phyloP scores from a whole-genome alignment of 2,797 vertebrate genomes.

The Prunella strophiata region DNA sequence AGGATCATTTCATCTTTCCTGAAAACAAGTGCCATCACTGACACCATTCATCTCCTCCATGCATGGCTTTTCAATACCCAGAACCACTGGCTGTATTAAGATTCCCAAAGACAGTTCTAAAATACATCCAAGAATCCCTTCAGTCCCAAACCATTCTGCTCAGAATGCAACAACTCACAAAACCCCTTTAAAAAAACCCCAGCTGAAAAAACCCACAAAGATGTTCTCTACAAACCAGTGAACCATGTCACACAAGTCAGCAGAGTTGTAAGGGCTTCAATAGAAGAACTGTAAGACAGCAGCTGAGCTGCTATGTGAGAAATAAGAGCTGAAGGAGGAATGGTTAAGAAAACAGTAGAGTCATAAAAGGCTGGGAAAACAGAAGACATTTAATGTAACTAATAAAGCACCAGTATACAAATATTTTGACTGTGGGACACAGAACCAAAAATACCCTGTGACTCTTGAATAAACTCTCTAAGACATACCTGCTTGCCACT shows the following conservation, averaged over 20 bases:
- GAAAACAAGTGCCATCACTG: not conserved
- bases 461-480: not conserved
- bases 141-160: not conserved
- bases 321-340: not conserved
- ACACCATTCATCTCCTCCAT: not conserved
- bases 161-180: not conserved
- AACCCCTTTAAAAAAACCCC: not conserved
- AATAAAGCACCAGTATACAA: not conserved
- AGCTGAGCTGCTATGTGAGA: not conserved
- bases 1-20: not conserved
- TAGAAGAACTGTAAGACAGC: not conserved
- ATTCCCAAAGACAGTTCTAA: not conserved
- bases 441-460: not conserved
- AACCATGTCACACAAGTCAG: not conserved
- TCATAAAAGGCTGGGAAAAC: not conserved
- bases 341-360: not conserved
- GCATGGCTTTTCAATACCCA: not conserved
- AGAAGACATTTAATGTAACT: not conserved
- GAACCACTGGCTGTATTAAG: not conserved
- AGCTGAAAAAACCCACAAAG: not conserved
- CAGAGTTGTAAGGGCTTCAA: not conserved
- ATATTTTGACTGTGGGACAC: not conserved
- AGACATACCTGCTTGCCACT: constrained; percentile 94
- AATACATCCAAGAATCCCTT: not conserved
- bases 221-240: not conserved